phyloP scores from a whole-genome alignment of 37 sponge, comb jelly and placozoan genomes.

The Haliclona indistincta region DNA sequence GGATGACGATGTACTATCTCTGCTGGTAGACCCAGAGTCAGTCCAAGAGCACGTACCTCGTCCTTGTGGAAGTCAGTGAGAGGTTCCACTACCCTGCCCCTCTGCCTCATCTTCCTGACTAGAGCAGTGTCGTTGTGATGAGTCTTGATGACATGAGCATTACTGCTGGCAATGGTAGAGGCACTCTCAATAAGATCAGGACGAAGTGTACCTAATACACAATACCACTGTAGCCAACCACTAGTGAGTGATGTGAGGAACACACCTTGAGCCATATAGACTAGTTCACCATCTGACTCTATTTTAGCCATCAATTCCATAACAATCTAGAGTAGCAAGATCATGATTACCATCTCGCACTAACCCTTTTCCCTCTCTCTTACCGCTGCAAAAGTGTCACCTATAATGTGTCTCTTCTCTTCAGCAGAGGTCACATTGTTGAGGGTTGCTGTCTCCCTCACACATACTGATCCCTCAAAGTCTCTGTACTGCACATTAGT shows the following conservation, averaged over 20 bases:
- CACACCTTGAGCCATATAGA: slow-evolving; percentile 72
- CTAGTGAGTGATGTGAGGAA: too few relatives aligned
- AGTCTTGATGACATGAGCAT: slow-evolving; percentile 90
- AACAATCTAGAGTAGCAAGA: slow-evolving; percentile 10
- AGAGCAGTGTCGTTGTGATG: slow-evolving; percentile 93
- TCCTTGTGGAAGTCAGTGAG: slow-evolving; percentile 92
- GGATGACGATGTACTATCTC: slow-evolving; percentile 83
- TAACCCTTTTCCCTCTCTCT: too few relatives aligned
- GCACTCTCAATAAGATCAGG: slow-evolving; percentile 95
- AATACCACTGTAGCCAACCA: neutral
- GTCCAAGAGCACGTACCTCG: slow-evolving; percentile 83
- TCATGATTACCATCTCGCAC: too few relatives aligned
- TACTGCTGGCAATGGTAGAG: slow-evolving; percentile 68
- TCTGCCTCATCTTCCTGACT: slow-evolving; percentile 66
- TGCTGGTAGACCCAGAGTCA: slow-evolving; percentile 75
- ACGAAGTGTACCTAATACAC: slow-evolving; percentile 68
- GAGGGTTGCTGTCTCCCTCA: slow-evolving; percentile 55
- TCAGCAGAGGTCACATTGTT: slow-evolving; percentile 69
- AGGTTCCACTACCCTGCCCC: slow-evolving; percentile 83
- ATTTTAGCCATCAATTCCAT: slow-evolving; percentile 26
- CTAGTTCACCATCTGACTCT: slow-evolving; percentile 14
- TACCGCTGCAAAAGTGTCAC: slow-evolving; percentile 91
- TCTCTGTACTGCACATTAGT: slow-evolving; percentile 28
- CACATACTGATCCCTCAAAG: slow-evolving; percentile 1
- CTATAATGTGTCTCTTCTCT: slow-evolving; percentile 89